Evolutionary conservation across 2,888 invertebrate species (phyloP).

Genomic region (Formica aserva): DNA sequence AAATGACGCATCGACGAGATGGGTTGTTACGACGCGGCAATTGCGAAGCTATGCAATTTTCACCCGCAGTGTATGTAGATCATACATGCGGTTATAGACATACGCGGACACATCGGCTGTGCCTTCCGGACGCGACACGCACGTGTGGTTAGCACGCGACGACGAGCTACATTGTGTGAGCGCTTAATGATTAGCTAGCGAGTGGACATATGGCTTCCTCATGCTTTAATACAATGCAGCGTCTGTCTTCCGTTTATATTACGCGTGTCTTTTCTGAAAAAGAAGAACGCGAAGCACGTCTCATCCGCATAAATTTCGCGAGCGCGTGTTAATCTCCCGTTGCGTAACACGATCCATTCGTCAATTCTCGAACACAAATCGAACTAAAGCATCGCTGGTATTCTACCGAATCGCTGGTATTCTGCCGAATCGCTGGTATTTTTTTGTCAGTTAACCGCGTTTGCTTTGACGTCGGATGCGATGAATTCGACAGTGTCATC

Average conservation of each 20-base stretch:
- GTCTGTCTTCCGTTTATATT: background rate
- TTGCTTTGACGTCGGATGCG: background rate
- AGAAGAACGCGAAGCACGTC: background rate
- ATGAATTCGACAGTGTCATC: constrained; percentile 22
- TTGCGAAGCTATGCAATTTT: constrained; percentile 40
- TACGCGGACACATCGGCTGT: constrained; percentile 40
- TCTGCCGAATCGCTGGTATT: background rate
- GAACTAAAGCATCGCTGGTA: background rate
- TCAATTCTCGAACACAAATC: background rate
- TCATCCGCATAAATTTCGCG: background rate
- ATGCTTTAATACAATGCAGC: background rate
- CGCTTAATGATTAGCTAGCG: constrained; percentile 59
- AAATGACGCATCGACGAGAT: constrained; percentile 27
- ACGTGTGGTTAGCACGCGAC: constrained; percentile 52
- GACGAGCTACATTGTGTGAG: constrained; percentile 43
- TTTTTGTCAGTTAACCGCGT: background rate
- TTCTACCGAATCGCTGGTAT: background rate
- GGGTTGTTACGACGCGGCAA: constrained; percentile 35
- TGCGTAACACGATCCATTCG: constrained; percentile 4
- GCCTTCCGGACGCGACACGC: constrained; percentile 66
- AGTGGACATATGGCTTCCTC: constrained; percentile 50
- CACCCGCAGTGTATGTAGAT: constrained; percentile 16
- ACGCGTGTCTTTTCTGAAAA: background rate
- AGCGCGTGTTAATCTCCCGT: constrained; percentile 19
- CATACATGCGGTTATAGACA: background rate